These are phyloP conservation scores for Halictus rubicundus DNA, from an alignment of 1,140 invertebrate genomes.

Conservation along the genomic window DNA sequence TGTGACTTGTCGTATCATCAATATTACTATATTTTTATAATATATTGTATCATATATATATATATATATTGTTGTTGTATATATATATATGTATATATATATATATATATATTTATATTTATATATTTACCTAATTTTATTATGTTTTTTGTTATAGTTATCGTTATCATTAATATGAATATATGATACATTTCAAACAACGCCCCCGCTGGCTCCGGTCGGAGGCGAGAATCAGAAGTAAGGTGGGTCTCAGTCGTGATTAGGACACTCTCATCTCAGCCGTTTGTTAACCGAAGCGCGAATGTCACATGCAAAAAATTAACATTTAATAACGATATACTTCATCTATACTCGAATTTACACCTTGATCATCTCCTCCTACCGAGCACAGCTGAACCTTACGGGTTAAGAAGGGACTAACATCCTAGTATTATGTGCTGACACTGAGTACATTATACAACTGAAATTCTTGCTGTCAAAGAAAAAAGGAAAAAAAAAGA, in stretches of 20 bases:
- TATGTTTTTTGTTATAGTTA: constrained; percentile 77
- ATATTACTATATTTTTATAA: constrained; percentile 70
- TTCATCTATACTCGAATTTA: constrained; percentile 61
- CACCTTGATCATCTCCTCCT: constrained; percentile 73
- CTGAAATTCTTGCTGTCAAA: constrained; percentile 73
- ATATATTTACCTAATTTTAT: constrained; percentile 78
- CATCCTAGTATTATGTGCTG: constrained; percentile 78
- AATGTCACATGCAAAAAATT: constrained; percentile 65
- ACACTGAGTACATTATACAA: constrained; percentile 79
- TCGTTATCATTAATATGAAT: constrained; percentile 78
- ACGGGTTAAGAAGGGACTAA: constrained; percentile 75
- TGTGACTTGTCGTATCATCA: constrained; percentile 61
- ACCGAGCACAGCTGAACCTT: constrained; percentile 74
- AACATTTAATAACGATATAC: constrained; percentile 57
- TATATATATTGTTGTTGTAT: constrained; percentile 68
- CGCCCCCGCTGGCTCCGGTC: constrained; percentile 71
- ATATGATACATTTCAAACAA: constrained; percentile 81
- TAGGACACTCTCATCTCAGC: constrained; percentile 33
- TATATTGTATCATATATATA: constrained; percentile 66
- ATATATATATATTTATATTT: constrained; percentile 69
- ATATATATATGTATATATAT: constrained; percentile 68
- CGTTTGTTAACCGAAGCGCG: constrained; percentile 52
- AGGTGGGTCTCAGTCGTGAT: constrained; percentile 56
- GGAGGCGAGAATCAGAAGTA: constrained; percentile 71
- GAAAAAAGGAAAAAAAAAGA: constrained; percentile 49